Conservation (phyloP, 1,140 invertebrate genomes). For the Diabrotica undecimpunctata region DNA sequence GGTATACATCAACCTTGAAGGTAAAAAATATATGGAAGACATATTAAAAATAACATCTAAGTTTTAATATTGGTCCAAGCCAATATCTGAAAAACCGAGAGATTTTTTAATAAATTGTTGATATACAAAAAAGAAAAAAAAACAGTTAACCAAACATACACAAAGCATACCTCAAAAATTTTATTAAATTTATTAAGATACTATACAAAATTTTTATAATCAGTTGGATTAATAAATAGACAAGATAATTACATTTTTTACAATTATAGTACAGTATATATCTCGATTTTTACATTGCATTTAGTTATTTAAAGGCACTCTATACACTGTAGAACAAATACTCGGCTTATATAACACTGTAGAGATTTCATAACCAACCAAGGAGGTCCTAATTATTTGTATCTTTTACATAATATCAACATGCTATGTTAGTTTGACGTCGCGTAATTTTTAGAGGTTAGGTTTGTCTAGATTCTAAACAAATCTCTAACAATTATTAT, state of each 20-base stretch:
- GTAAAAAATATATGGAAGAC: no score
- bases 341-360: not conserved
- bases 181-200: constrained; percentile 30
- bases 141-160: not conserved
- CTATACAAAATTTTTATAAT: constrained; percentile 32
- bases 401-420: no score
- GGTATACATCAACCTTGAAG: no score
- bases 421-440: no score
- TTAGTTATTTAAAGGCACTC: constrained; percentile 21
- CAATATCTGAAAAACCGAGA: no score
- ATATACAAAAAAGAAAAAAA: not conserved
- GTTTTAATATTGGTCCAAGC: no score
- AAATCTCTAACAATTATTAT: no score
- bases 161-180: constrained; percentile 12
- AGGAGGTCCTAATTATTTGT: no score
- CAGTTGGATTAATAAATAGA: constrained; percentile 29
- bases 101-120: no score
- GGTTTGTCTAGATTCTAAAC: no score
- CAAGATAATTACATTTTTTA: constrained; percentile 26
- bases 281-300: constrained; percentile 17
- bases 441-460: no score
- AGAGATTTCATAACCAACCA: not conserved
- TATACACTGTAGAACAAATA: constrained; percentile 14
- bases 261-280: constrained; percentile 21
- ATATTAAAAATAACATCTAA: no score